Evolutionary conservation across 37 sponge, comb jelly and placozoan genomes (phyloP), one percentile per base, ranked within the genome.

Genomic region (Beroe ovata): DNA sequence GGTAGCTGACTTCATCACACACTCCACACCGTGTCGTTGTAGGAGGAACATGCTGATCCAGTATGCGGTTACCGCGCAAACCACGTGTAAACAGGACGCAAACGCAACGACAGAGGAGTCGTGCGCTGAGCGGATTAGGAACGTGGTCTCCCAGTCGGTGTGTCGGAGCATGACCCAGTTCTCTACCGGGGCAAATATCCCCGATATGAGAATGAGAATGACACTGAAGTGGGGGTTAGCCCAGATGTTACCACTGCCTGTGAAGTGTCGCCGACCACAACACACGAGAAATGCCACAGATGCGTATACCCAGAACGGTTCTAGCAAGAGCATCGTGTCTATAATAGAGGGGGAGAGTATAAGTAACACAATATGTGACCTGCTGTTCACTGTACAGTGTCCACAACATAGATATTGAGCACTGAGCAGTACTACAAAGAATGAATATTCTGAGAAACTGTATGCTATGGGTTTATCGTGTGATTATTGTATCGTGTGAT

Each of bases 141-240:
- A 77, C 16, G 84, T 77, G 8, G 84, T 39, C 38, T 77, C 84
- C 84, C 84, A 77, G 14, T 77, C 84, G 8, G 54, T 77, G 47
- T 77, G 84, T 3, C 11, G 14, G 4, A n/a, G n/a, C 4, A 77
- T 30, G 1, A 77, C 28, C 84, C 84, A 77, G 84, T 22, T 77
- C 33, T 39, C 84, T 1, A 77, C 8, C 8, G 84, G 84, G 14
- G 38, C 33, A 19, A 77, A 77, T 42, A 77, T 18, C 20, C 0
- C 20, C 8, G 38, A 8, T 2, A 42, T 41, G 4, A 36, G 35
- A 0, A 40, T 28, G 2, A 77, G 8, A 8, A 77, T 2, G 18
- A 25, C 54, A 2, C 2, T 37, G 28, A 77, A 41, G 54, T 77
- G 41, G 20, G 16, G 35, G 28, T 38, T 77, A 0, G 54, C n/a